A percentile compares a stretch with the other conserved stretches of the same genome.
phyloP scores from a whole-genome alignment of 1,140 invertebrate species.

The Ylistrum balloti region DNA sequence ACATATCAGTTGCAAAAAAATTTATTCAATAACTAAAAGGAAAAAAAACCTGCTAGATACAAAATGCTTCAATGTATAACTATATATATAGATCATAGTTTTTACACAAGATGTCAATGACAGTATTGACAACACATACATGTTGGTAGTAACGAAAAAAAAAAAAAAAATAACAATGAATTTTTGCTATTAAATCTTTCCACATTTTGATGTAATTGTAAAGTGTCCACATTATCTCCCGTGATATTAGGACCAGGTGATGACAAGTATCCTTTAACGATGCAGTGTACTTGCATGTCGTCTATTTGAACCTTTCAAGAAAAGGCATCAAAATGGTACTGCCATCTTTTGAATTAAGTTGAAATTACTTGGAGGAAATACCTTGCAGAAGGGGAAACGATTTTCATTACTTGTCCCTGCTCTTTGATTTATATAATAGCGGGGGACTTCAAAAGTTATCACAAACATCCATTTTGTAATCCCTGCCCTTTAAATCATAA shows the following conservation, averaged over 20 bases:
- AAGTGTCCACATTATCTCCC: slow-evolving; percentile 37
- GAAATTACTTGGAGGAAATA: slow-evolving; percentile 35
- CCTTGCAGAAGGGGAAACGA: neutral
- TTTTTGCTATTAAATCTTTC: slow-evolving; percentile 7
- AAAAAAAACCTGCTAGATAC: slow-evolving; percentile 15
- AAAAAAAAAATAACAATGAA: neutral
- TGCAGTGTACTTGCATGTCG: neutral
- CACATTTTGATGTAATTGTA: neutral
- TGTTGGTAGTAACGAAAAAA: neutral
- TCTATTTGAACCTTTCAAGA: slow-evolving; percentile 39
- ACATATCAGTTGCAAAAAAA: slow-evolving; percentile 6
- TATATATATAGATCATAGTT: slow-evolving; percentile 31
- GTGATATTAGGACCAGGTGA: slow-evolving; percentile 32
- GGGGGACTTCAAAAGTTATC: too few species aligned
- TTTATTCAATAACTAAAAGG: slow-evolving; percentile 10
- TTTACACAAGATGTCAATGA: slow-evolving; percentile 28
- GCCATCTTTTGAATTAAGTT: slow-evolving; percentile 39
- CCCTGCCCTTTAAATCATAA: too few species aligned
- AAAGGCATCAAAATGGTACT: slow-evolving; percentile 38
- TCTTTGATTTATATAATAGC: too few species aligned
- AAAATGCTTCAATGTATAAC: slow-evolving; percentile 26
- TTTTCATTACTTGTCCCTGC: too few species aligned
- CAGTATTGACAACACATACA: slow-evolving; percentile 11
- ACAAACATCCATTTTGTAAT: too few species aligned
- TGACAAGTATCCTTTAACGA: slow-evolving; percentile 3